Conservation (phyloP, 2,113 vertebrate species). For the Caranx ignobilis region DNA sequence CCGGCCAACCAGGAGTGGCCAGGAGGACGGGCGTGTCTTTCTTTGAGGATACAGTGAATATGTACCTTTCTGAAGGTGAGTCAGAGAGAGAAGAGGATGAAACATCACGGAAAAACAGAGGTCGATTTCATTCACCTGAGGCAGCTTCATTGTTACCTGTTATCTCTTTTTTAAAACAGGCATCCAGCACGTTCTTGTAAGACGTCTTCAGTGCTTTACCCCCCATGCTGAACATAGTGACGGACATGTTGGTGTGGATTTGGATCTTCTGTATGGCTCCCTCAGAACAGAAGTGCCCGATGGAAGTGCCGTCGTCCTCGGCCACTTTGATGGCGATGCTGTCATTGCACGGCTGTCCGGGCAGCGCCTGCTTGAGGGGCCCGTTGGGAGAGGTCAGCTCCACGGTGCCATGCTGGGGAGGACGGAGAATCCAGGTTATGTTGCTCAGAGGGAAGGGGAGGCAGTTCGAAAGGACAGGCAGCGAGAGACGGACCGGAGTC, state of each 20-base stretch:
- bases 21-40: conserved; percentile 79
- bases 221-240: conserved; percentile 79
- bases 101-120: background rate
- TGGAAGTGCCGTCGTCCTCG: conserved; percentile 61
- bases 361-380: conserved; percentile 83
- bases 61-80: conserved; percentile 85
- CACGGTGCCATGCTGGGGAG: conserved; percentile 75
- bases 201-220: conserved; percentile 50
- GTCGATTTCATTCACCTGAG: background rate
- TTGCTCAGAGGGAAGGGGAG: conserved; percentile 82
- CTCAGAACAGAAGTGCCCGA: conserved; percentile 88
- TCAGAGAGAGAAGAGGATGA: background rate
- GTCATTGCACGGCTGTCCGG: conserved; percentile 83
- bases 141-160: conserved; percentile 82
- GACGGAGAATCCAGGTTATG: conserved; percentile 87
- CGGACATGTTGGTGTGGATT: conserved; percentile 85
- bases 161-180: conserved; percentile 84
- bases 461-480: conserved; percentile 78
- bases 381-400: conserved; percentile 78
- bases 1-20: conserved; percentile 86
- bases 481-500: conserved; percentile 69
- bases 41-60: conserved; percentile 86
- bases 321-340: conserved; percentile 82
- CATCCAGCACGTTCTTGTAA: conserved; percentile 76
- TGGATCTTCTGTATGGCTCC: conserved; percentile 88